A percentile compares a stretch with the other conserved stretches of the same genome.
phyloP scores from a whole-genome alignment of 2,797 vertebrate species.

The Epinephelus coioides region DNA sequence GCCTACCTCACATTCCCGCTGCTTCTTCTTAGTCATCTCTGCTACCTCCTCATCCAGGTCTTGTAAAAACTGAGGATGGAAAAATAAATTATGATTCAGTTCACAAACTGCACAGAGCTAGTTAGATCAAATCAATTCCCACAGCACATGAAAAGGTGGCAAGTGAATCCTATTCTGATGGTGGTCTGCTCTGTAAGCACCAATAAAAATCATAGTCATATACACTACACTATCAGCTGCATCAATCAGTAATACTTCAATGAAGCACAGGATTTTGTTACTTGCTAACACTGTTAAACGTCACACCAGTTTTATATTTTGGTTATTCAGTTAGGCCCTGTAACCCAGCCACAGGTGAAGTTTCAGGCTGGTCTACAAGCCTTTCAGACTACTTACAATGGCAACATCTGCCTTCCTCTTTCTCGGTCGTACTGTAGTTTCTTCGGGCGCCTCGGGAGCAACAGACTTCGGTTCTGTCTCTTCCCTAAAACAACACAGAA shows the following conservation, averaged over 20 bases:
- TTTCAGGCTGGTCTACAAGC: slow-evolving; percentile 12
- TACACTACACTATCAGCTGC: not conserved
- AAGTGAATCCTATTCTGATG: not conserved
- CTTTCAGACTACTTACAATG: slow-evolving; percentile 88
- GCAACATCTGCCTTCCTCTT: slow-evolving; percentile 98
- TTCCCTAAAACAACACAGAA: slow-evolving; percentile 73
- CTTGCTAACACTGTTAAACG: not conserved
- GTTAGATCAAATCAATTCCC: not conserved
- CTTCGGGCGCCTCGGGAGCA: slow-evolving; percentile 74
- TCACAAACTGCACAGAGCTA: not conserved
- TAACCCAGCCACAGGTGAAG: not conserved
- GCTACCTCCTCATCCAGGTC: slow-evolving; percentile 93
- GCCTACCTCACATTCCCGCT: slow-evolving; percentile 86
- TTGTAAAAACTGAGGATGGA: slow-evolving; percentile 86
- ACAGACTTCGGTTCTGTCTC: slow-evolving; percentile 76
- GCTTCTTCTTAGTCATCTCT: slow-evolving; percentile 88
- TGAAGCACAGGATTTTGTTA: not conserved
- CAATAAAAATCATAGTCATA: not conserved
- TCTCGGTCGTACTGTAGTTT: slow-evolving; percentile 84
- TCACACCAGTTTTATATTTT: not conserved
- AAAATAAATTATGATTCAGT: not conserved
- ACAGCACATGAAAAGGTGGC: not conserved
- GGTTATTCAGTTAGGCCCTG: not conserved
- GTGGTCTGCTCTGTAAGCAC: not conserved
- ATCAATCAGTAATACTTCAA: not conserved